A percentile compares a stretch with the other conserved stretches of the same genome.
phyloP scores from a whole-genome alignment of 64 coral and sea anemone genomes.

The Porites australiensis region DNA sequence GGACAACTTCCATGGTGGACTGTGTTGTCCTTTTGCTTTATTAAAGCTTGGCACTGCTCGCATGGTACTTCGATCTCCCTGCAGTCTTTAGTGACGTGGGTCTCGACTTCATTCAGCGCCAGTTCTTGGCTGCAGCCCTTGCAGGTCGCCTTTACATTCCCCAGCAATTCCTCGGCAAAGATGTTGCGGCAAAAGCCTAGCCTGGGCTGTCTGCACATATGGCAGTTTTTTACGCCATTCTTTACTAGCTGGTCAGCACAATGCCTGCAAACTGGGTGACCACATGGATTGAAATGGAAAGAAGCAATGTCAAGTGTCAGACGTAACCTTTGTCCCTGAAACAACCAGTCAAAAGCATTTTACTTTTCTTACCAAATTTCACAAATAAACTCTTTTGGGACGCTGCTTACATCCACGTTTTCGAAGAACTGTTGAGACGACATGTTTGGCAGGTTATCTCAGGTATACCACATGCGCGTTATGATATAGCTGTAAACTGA shows the following conservation, averaged over 20 bases:
- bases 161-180: neutral
- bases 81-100: neutral
- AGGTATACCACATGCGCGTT: too few relatives aligned
- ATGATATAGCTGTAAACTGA: neutral
- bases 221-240: neutral
- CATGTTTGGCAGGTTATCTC: neutral
- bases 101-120: neutral
- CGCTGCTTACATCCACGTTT: too few relatives aligned
- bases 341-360: too few relatives aligned
- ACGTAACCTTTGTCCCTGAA: too few relatives aligned
- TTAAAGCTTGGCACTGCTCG: neutral
- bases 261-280: slow-evolving; percentile 7
- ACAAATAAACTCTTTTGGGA: too few relatives aligned
- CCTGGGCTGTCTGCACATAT: neutral
- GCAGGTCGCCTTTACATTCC: neutral
- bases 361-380: too few relatives aligned
- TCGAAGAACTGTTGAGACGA: too few relatives aligned
- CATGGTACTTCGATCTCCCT: neutral
- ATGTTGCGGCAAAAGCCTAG: neutral
- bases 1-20: neutral
- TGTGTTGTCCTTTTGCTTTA: neutral
- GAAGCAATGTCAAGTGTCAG: too few relatives aligned
- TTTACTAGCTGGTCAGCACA: neutral
- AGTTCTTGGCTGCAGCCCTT: neutral
- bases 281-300: neutral